These are phyloP conservation scores for Beris chalybata DNA, from an alignment of 2,888 invertebrate species.

Conservation along the genomic window DNA sequence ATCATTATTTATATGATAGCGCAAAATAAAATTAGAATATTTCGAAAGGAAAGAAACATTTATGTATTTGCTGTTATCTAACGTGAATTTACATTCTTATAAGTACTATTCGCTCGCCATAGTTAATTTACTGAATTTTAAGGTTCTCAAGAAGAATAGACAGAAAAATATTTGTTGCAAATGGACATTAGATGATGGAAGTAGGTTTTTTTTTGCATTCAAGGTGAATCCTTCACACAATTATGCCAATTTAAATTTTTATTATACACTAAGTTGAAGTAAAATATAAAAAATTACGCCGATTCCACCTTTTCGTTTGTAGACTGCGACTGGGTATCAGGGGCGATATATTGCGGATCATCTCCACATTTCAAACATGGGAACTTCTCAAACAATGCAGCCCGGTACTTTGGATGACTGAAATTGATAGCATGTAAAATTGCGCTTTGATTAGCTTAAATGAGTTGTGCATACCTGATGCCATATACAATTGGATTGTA, in stretches of 20 bases:
- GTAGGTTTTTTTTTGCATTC: too few relatives aligned
- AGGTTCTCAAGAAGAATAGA: too few relatives aligned
- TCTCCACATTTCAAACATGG: slow-evolving; percentile 62
- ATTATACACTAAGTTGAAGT: too few relatives aligned
- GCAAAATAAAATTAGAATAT: too few relatives aligned
- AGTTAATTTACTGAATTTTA: too few relatives aligned
- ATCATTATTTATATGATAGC: too few relatives aligned
- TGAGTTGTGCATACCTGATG: slow-evolving; percentile 58
- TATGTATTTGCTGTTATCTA: too few relatives aligned
- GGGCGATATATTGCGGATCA: slow-evolving; percentile 40
- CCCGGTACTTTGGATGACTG: slow-evolving; percentile 66
- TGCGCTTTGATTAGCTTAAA: neutral
- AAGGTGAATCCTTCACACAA: neutral
- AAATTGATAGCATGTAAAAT: neutral
- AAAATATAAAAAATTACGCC: slow-evolving; percentile 1
- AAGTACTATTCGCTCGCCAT: too few relatives aligned
- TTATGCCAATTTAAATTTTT: too few relatives aligned
- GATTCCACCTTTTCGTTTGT: slow-evolving; percentile 25
- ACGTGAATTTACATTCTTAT: too few relatives aligned
- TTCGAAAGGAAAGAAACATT: too few relatives aligned
- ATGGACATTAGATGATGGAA: neutral
- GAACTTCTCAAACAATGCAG: slow-evolving; percentile 63
- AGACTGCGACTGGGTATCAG: slow-evolving; percentile 28
- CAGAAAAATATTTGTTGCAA: neutral
- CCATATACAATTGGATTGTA: slow-evolving; percentile 65